Evolutionary conservation across 2,113 vertebrate species (phyloP).

Genomic region (Rhegmatorhina hoffmannsi): DNA sequence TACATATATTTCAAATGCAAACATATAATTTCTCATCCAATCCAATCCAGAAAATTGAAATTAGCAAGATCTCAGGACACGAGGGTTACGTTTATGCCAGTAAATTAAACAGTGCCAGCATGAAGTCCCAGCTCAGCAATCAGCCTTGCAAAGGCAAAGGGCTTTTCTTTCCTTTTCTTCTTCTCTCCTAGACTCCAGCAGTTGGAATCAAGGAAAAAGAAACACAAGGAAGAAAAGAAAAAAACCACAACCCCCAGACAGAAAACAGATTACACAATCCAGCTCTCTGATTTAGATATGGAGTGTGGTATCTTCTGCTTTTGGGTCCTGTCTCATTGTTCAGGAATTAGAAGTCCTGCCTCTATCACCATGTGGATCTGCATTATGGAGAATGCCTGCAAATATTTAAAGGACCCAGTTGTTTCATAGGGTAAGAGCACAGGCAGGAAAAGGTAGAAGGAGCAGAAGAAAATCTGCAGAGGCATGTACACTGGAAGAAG

Average conservation of each 20-base stretch:
- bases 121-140: background rate
- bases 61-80: background rate
- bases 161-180: background rate
- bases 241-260: background rate
- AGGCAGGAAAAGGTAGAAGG: background rate
- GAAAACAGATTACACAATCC: background rate
- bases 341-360: background rate
- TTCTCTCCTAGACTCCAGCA: background rate
- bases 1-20: background rate
- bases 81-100: background rate
- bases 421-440: background rate
- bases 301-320: background rate
- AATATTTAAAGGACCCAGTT: background rate
- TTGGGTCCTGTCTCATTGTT: background rate
- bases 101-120: background rate
- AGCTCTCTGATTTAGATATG: background rate
- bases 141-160: background rate
- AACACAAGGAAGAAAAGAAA: background rate
- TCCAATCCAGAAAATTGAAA: too few relatives aligned
- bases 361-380: background rate
- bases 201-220: background rate
- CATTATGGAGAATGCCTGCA: background rate
- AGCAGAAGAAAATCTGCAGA: background rate
- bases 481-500: background rate
- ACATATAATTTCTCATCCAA: background rate